Percentiles rank a stretch among this genome's conserved stretches.
Conservation (phyloP, 2,797 vertebrate genomes). For the Thalassophryne amazonica region DNA sequence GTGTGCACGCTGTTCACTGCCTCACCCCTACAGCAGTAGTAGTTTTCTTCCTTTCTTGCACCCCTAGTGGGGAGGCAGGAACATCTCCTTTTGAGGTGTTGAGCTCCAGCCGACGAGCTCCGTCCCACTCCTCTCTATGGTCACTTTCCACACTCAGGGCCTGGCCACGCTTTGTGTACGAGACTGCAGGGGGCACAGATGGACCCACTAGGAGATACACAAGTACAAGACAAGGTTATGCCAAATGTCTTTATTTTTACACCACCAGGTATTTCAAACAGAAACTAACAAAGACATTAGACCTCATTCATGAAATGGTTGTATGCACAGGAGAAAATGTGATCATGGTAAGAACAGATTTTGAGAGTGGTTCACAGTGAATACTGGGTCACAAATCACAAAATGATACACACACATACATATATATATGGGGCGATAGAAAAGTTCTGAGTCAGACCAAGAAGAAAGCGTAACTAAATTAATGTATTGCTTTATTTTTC, state of each 20-base stretch:
- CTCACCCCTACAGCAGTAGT: constrained; percentile 86
- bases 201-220: constrained; percentile 81
- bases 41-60: constrained; percentile 90
- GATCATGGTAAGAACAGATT: too few relatives aligned
- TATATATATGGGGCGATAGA: too few relatives aligned
- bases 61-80: constrained; percentile 87
- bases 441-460: too few relatives aligned
- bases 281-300: too few relatives aligned
- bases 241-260: not conserved
- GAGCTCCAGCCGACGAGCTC: constrained; percentile 85
- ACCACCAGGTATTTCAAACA: not conserved
- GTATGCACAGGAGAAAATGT: too few relatives aligned
- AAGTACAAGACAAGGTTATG: not conserved
- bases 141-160: constrained; percentile 89
- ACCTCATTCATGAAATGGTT: too few relatives aligned
- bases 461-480: too few relatives aligned
- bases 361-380: too few relatives aligned
- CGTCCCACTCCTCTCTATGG: constrained; percentile 93
- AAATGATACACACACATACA: too few relatives aligned
- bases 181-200: constrained; percentile 86
- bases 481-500: too few relatives aligned
- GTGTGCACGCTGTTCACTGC: not conserved
- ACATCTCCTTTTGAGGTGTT: constrained; percentile 89
- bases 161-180: constrained; percentile 90
- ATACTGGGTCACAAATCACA: too few relatives aligned